A percentile compares a stretch with the other conserved stretches of the same genome.
Conservation (phyloP, 2,888 invertebrate genomes). For the Prosopocoilus inquinatus region DNA sequence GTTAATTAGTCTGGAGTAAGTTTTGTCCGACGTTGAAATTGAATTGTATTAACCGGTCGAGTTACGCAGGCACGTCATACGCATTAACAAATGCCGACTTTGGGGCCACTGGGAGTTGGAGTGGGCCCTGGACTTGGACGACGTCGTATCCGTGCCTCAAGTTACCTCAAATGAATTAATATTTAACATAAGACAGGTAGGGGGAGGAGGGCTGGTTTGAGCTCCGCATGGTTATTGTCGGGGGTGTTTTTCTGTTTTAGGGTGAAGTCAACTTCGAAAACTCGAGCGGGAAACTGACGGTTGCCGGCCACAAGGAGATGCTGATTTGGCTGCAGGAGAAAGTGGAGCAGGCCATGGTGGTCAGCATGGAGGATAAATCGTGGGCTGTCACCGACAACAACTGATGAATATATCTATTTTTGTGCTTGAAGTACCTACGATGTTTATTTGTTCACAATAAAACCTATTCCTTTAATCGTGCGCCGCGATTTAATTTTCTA, state of each 20-base stretch:
- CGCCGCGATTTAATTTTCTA: too few relatives aligned
- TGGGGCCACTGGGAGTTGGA: slow-evolving; percentile 76
- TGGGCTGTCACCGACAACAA: slow-evolving; percentile 47
- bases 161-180: slow-evolving; percentile 61
- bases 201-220: not conserved
- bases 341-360: slow-evolving; percentile 71
- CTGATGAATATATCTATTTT: slow-evolving; percentile 20
- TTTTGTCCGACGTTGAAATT: slow-evolving; percentile 18
- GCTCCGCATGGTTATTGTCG: not conserved
- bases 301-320: slow-evolving; percentile 63
- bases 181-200: slow-evolving; percentile 73
- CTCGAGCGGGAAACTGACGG: slow-evolving; percentile 64
- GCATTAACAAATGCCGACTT: slow-evolving; percentile 66
- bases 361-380: slow-evolving; percentile 71
- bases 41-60: not conserved
- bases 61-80: slow-evolving; percentile 65
- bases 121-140: slow-evolving; percentile 71
- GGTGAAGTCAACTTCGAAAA: slow-evolving; percentile 37
- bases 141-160: slow-evolving; percentile 66
- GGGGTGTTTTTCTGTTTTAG: slow-evolving; percentile 31
- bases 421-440: slow-evolving; percentile 13
- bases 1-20: slow-evolving; percentile 68
- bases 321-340: slow-evolving; percentile 71
- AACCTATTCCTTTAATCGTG: not conserved
- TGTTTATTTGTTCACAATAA: slow-evolving; percentile 7